These are phyloP conservation scores for Ctena decussata DNA, from an alignment of 2,888 invertebrate genomes.

Conservation along the genomic window DNA sequence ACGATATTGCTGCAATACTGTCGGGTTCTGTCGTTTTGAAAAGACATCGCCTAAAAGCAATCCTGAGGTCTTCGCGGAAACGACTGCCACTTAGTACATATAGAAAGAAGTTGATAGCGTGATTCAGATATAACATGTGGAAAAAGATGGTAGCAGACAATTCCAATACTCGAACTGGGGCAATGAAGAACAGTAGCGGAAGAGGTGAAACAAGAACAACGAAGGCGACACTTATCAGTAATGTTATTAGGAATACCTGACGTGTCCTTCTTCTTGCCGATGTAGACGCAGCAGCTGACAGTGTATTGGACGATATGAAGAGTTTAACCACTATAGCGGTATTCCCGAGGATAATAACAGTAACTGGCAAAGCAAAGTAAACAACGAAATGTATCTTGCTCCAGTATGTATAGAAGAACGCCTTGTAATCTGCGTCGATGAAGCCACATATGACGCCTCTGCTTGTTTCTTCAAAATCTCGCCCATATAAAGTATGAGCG, in stretches of 20 bases:
- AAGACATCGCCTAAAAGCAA: no score
- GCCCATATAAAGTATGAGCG: neutral
- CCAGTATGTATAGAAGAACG: neutral
- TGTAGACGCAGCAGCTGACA: neutral
- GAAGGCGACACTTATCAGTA: neutral
- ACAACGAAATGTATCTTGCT: neutral
- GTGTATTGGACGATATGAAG: neutral
- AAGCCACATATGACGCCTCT: neutral
- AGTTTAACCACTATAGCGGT: neutral
- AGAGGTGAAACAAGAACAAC: neutral
- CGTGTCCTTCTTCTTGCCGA: neutral
- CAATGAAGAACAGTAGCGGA: neutral
- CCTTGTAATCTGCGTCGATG: neutral
- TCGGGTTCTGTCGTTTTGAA: no score
- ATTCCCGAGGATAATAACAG: neutral
- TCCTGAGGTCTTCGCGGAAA: neutral
- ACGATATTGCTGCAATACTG: no score
- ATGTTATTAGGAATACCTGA: neutral
- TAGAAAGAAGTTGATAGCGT: neutral
- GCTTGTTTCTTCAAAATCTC: neutral
- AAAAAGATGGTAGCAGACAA: neutral
- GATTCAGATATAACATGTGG: neutral
- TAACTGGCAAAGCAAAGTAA: neutral
- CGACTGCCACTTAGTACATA: neutral
- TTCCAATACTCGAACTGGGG: neutral